Evolutionary conservation across 2,113 vertebrate genomes (phyloP), one percentile per base, ranked within the genome.

Genomic region (Telmatochromis sp.): DNA sequence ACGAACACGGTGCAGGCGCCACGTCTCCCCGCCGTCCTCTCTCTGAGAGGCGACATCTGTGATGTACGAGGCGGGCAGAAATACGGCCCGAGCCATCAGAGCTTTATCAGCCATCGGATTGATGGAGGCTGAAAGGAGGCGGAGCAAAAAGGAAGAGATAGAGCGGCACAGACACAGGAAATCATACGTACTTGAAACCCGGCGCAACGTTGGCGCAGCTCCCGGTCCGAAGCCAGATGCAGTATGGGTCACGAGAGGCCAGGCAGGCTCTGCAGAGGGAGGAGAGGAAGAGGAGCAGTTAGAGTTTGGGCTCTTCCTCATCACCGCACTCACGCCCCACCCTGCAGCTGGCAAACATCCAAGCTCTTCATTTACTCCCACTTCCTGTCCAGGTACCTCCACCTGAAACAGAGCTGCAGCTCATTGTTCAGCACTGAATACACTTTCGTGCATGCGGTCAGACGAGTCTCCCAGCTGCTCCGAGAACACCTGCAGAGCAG

Each of bases 161-260:
- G 47, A 45, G 12, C 14, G 2, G 14, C 40, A 53, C 7, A 65
- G 17, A 17, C 7, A 53, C 6, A 71, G 75, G 55, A 86, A 90
- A 45, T n/a, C 33, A 73, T 37, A 90, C 94, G 1, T 91, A 95
- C 94, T 88, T 95, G 83, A 95, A 93, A 3, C 95, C 94, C 1
- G 94, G 92, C 4, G 87, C 92, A 83, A 93, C 50, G 86, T 92
- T 92, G 84, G 87, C 87, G 35, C 95, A 96, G 1, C 81, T 90
- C 50, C 95, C 94, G 1, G 89, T 95, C 53, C 90, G 73, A 42
- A 95, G 90, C 95, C 95, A 95, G 92, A 95, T 91, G 35, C 94
- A 95, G 92, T 95, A 95, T 1, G 95, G 95, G 85, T 96, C 95
- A 37, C 91, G 91, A 40, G 94, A 96, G 21, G 94, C 81, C 37